Evolutionary conservation across 2,113 vertebrate genomes (phyloP).

Genomic region (Cottus gobio): DNA sequence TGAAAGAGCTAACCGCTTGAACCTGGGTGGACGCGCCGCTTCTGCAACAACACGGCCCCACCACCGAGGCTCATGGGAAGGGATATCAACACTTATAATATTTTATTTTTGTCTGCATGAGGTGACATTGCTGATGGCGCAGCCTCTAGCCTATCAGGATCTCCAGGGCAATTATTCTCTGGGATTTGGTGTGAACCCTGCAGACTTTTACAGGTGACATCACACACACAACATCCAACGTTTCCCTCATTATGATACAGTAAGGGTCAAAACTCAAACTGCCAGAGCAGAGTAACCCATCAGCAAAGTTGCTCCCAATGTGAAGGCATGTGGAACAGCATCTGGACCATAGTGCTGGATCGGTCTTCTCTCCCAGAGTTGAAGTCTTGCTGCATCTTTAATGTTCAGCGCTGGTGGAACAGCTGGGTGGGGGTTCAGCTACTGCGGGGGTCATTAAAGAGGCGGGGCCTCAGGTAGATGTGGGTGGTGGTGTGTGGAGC

Average conservation of each 20-base stretch:
- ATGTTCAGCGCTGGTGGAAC: neutral
- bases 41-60: no score
- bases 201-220: neutral
- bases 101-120: neutral
- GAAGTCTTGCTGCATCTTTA: neutral
- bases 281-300: neutral
- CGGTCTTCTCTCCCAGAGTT: neutral
- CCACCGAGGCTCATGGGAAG: no score
- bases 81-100: neutral
- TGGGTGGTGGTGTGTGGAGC: neutral
- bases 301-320: neutral
- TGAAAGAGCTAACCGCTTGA: no score
- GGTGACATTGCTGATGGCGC: neutral
- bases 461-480: neutral
- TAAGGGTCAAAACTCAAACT: neutral
- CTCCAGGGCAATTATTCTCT: neutral
- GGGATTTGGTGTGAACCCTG: neutral
- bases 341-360: neutral
- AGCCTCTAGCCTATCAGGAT: neutral
- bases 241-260: neutral
- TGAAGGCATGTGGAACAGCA: neutral
- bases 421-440: constrained; percentile 2
- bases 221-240: neutral
- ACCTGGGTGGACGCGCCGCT: no score
- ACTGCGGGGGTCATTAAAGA: neutral